Evolutionary conservation across 2,113 vertebrate species (phyloP).

Genomic region (Odobenus rosmarus): DNA sequence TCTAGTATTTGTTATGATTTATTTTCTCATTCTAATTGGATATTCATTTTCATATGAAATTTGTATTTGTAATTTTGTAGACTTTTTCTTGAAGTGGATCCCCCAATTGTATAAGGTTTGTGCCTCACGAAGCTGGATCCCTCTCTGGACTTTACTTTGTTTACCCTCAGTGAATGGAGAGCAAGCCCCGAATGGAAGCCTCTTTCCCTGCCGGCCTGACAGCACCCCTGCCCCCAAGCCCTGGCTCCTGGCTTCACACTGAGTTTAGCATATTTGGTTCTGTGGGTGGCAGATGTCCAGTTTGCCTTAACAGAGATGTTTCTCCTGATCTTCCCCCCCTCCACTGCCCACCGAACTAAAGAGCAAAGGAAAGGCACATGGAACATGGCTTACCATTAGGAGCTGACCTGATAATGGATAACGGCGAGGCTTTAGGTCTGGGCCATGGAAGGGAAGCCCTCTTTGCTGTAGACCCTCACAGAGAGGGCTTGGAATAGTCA

Average conservation of each 20-base stretch:
- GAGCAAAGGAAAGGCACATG: too few relatives aligned
- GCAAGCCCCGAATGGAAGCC: accelerated
- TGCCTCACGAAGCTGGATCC: not conserved
- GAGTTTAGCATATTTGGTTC: not conserved
- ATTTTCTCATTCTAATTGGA: not conserved
- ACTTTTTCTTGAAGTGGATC: not conserved
- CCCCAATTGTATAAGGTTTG: not conserved
- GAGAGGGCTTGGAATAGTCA: not conserved
- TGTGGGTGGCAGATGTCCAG: not conserved
- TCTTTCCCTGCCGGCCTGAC: not conserved
- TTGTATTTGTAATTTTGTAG: not conserved
- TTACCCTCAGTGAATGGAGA: not conserved
- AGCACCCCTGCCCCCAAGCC: not conserved
- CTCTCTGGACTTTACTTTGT: accelerated
- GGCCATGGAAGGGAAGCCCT: not conserved
- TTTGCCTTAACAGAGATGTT: not conserved
- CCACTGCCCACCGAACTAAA: not conserved
- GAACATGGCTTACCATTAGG: not conserved
- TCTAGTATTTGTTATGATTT: not conserved
- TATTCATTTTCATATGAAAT: not conserved
- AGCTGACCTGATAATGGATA: too few relatives aligned
- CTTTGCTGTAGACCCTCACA: not conserved
- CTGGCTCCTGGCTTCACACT: not conserved
- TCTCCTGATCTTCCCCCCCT: not conserved
- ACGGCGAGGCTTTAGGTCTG: not conserved